Evolutionary conservation across 2,797 vertebrate genomes (phyloP), one percentile per base, ranked within the genome.

Genomic region (Pantherophis vulpinus): DNA sequence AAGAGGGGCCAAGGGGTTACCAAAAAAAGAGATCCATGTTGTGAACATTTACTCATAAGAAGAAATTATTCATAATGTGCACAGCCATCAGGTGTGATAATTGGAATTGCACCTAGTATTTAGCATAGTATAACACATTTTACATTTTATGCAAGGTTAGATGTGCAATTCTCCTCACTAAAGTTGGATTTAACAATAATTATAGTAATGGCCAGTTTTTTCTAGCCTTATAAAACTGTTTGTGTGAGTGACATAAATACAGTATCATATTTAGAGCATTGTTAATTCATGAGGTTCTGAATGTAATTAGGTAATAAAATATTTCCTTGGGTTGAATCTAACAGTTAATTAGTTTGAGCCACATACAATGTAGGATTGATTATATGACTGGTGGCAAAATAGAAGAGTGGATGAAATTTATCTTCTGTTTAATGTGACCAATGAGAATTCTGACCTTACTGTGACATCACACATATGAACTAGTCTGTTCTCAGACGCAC

Each of bases 371-470:
- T 89, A 32, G 14, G 47, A 37, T 59, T 58, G 37, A 70, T 42
- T 87, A 27, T 88, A 74, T 90, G 47, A 47, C 27, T 66, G 13
- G 60, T 51, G 66, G 14, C 86, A 54, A 25, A 92, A 91, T 91
- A 86, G 87, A 37, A 37, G 10, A 93, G 74, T 42, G 20, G 0
- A 25, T 61, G 93, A 37, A 4, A 51, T 92, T 93, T n/a, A 2
- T 66, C 47, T 94, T 90, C 23, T 54, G 70, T 88, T 88, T 51
- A 54, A 89, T 83, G 90, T 70, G 23, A 61, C n/a, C 55, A 88
- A 1, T 91, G 87, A 89, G 87, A 60, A 27, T 86, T 93, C 87
- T 92, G 87, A 66, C 54, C 25, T 55, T 95, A 87, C 54, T 94
- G 13, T 93, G 94, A 94, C 0, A 0, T 94, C 90, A 94, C 18